Base-by-base conservation (phyloP, 2,888 invertebrate genomes). In the Xestoiulus laeticollis region DNA sequence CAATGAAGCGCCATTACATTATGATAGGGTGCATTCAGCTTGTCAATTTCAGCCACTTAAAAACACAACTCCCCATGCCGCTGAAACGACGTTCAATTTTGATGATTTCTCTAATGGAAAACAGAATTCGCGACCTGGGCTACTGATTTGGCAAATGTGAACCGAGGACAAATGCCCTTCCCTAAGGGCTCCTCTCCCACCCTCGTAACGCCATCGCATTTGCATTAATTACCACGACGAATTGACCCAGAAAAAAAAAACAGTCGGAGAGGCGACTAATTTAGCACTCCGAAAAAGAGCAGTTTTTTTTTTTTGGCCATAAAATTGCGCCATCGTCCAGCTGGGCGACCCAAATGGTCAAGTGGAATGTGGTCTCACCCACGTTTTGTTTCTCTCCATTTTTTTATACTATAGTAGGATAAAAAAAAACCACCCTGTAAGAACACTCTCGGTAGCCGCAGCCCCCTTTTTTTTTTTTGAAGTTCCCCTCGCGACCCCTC, bases 271-370 rank as follows among this genome's bases (percentile, higher is more conserved):
- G 59, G n/a, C n/a, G 22, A 59, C 8, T 22, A 59, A 43, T 59
- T 59, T 22, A 59, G 59, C 59, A 0, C 38, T 8, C 38, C 59
- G 22, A n/a, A 22, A 22, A 59, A 59, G 10, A 59, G 22, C 22
- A 59, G 10, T 59, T n/a, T 59, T 59, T n/a, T n/a, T n/a, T n/a
- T n/a, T n/a, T n/a, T 59, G 6, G 22, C 22, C 8, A 59, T 59
- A 59, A n/a, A n/a, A 22, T 59, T 59, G 59, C 59, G n/a, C 59
- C 59, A 59, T 59, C 22, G 59, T 59, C 59, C 59, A 59, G 59
- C 59, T 59, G 59, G 59, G 59, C 59, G 59, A 59, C 59, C 59
- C 59, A 59, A 59, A 59, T 59, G 59, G 59, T 59, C 59, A 59
- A 59, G 59, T 8, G 22, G 59, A 59, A 59, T 59, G 59, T 59